A percentile compares a stretch with the other conserved stretches of the same genome.
phyloP scores from a whole-genome alignment of 2,113 vertebrate species.

The Rhabdornis inornatus region DNA sequence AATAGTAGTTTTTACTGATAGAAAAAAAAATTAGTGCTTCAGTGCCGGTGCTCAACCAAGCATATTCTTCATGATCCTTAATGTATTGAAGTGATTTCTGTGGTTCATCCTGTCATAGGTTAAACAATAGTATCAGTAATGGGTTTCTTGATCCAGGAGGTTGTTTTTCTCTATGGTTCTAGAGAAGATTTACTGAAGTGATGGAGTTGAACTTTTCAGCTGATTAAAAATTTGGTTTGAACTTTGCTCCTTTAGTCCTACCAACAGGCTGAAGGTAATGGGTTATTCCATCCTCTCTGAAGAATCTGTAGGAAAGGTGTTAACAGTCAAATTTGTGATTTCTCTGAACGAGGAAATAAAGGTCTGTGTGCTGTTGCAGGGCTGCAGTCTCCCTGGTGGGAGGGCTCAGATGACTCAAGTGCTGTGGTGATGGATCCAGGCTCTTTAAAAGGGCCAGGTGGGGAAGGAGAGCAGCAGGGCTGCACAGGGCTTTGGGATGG shows the following conservation, averaged over 20 bases:
- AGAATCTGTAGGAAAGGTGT: background rate
- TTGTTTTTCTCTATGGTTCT: background rate
- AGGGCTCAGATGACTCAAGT: background rate
- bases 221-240: background rate
- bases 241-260: background rate
- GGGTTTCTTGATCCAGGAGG: background rate
- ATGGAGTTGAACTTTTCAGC: background rate
- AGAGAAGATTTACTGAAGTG: background rate
- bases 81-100: background rate
- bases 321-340: background rate
- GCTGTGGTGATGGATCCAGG: background rate
- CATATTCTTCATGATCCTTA: accelerated
- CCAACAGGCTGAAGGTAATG: background rate
- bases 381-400: background rate
- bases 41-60: background rate
- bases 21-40: background rate
- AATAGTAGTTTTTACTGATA: background rate
- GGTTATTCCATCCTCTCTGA: background rate
- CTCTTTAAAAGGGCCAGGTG: background rate
- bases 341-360: background rate
- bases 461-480: background rate
- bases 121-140: background rate
- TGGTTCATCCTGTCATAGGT: background rate
- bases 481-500: background rate
- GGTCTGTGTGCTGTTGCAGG: background rate